phyloP scores from a whole-genome alignment of 1,140 invertebrate genomes.

The Calephelis virginiensis region DNA sequence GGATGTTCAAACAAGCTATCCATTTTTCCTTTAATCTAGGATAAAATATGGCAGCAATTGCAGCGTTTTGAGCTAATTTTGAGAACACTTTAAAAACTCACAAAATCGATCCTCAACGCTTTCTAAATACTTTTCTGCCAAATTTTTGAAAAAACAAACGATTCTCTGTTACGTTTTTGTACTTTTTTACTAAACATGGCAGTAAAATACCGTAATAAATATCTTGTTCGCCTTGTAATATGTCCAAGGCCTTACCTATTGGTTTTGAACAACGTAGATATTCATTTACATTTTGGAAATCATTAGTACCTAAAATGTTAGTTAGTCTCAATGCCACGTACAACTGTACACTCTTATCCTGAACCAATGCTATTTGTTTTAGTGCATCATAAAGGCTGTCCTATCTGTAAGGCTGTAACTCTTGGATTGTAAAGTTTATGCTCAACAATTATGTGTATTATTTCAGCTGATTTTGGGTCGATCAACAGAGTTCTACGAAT shows the following conservation, averaged over 20 bases:
- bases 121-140: no score
- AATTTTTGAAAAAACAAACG: no score
- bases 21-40: background rate
- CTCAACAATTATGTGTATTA: constrained; percentile 28
- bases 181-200: constrained; percentile 33
- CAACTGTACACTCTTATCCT: constrained; percentile 27
- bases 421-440: constrained; percentile 27
- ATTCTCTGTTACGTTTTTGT: no score
- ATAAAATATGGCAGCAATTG: background rate
- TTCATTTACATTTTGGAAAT: constrained; percentile 31
- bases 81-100: no score
- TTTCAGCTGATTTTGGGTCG: constrained; percentile 32
- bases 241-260: constrained; percentile 32
- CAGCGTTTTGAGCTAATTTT: background rate
- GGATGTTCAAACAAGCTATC: background rate
- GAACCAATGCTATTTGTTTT: constrained; percentile 22
- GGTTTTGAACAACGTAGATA: constrained; percentile 31
- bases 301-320: constrained; percentile 18
- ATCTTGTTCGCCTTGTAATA: constrained; percentile 33
- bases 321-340: constrained; percentile 13
- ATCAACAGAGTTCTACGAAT: constrained; percentile 26
- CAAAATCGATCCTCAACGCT: no score
- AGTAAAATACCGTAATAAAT: constrained; percentile 29
- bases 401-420: constrained; percentile 30
- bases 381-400: constrained; percentile 32